Evolutionary conservation across 2,888 invertebrate genomes (phyloP).

Genomic region (Drosophila silvestris): DNA sequence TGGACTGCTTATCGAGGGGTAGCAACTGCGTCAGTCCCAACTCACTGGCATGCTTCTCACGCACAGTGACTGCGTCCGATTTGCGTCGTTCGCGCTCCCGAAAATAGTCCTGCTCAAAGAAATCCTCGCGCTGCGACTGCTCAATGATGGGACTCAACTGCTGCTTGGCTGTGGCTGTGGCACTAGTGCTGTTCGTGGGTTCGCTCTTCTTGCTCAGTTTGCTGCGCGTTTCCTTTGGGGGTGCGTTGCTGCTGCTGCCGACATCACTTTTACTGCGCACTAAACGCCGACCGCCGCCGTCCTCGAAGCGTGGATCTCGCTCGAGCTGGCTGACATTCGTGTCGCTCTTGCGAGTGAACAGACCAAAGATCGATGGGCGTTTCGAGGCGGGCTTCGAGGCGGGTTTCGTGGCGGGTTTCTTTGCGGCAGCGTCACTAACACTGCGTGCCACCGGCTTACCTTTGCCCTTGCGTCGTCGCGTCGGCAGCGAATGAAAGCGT

Average conservation of each 20-base stretch:
- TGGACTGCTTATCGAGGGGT: constrained; percentile 63
- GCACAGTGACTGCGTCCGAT: constrained; percentile 83
- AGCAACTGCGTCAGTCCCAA: constrained; percentile 76
- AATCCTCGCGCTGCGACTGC: constrained; percentile 90
- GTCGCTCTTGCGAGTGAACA: constrained; percentile 88
- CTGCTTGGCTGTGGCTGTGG: constrained; percentile 81
- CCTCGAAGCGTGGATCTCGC: constrained; percentile 85
- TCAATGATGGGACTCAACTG: constrained; percentile 93
- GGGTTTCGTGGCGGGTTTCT: constrained; percentile 78
- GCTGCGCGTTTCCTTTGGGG: constrained; percentile 60
- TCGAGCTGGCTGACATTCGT: constrained; percentile 85
- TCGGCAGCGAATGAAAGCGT: constrained; percentile 90
- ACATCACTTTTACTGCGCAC: constrained; percentile 89
- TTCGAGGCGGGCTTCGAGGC: constrained; percentile 81
- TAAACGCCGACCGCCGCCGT: constrained; percentile 86
- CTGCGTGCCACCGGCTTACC: constrained; percentile 87
- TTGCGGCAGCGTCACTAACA: constrained; percentile 87
- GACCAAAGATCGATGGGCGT: constrained; percentile 88
- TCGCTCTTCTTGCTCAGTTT: constrained; percentile 63
- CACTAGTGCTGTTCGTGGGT: constrained; percentile 53
- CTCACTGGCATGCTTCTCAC: constrained; percentile 82
- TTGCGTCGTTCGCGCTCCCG: constrained; percentile 82
- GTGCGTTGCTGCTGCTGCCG: constrained; percentile 82
- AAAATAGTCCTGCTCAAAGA: constrained; percentile 85
- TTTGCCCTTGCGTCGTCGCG: constrained; percentile 87